These are phyloP conservation scores for Rhynchotus rufescens DNA, from an alignment of 2,797 vertebrate genomes.

Conservation along the genomic window DNA sequence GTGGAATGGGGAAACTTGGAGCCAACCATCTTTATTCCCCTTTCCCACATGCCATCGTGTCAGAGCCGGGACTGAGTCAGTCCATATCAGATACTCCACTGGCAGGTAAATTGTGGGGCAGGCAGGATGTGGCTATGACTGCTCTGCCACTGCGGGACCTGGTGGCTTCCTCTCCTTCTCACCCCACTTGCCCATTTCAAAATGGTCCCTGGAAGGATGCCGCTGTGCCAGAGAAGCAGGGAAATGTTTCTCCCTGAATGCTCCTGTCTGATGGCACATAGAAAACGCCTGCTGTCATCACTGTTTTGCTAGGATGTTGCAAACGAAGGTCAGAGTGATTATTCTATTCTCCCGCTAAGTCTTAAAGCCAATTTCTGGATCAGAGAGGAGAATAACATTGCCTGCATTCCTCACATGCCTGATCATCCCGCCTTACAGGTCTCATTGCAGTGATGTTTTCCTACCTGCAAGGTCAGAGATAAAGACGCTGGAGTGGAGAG, in stretches of 20 bases:
- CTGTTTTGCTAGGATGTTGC: background rate
- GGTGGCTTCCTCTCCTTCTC: background rate
- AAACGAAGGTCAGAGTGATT: conserved; percentile 23
- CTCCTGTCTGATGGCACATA: background rate
- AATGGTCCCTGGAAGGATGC: background rate
- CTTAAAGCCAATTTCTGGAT: conserved; percentile 62
- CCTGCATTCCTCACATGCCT: conserved; percentile 32
- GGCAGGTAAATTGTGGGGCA: background rate
- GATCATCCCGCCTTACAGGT: background rate
- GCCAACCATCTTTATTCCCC: background rate
- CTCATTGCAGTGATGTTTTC: conserved; percentile 8
- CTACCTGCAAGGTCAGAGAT: conserved; percentile 47
- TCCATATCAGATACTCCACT: background rate
- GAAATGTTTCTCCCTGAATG: background rate
- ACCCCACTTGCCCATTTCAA: background rate
- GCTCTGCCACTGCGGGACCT: background rate
- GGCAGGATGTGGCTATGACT: accelerated
- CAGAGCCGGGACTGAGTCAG: background rate
- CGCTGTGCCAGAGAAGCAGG: background rate
- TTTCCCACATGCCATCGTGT: background rate
- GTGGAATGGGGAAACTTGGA: accelerated
- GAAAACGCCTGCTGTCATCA: background rate
- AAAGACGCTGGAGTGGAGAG: background rate
- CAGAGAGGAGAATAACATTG: conserved; percentile 12
- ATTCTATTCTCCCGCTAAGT: conserved; percentile 42